Conservation (phyloP, 2,888 invertebrate species). For the Meloe dianella region DNA sequence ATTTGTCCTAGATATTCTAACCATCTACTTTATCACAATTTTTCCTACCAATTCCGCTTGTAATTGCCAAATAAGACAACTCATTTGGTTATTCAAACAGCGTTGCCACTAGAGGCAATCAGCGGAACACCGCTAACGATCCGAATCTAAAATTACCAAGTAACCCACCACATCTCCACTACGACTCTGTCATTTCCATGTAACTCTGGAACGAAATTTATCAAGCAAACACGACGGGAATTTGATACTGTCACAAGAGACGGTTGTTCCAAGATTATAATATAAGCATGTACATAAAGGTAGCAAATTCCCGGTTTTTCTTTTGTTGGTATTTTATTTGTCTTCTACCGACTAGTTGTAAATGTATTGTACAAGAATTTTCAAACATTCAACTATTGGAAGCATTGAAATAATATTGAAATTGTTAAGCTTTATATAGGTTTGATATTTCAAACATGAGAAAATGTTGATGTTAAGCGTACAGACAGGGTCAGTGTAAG, state of each 20-base stretch:
- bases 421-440: neutral
- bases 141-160: constrained; percentile 35
- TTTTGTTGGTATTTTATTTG: too few species aligned
- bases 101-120: constrained; percentile 36
- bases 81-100: constrained; percentile 48
- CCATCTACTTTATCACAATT: constrained; percentile 39
- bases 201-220: constrained; percentile 29
- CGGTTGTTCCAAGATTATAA: neutral
- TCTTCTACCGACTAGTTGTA: too few species aligned
- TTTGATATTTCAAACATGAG: neutral
- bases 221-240: constrained; percentile 36
- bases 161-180: constrained; percentile 18
- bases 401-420: neutral
- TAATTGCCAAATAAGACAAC: constrained; percentile 49
- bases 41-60: constrained; percentile 38
- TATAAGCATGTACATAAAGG: neutral
- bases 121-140: constrained; percentile 36
- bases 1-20: constrained; percentile 31
- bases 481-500: constrained; percentile 35
- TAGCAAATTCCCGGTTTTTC: neutral
- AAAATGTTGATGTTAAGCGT: constrained; percentile 15
- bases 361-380: neutral
- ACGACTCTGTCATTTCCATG: neutral
- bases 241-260: constrained; percentile 31
- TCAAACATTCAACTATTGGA: neutral